A percentile compares a stretch with the other conserved stretches of the same genome.
Conservation (phyloP, 2,113 vertebrate genomes). For the Bos indicus region DNA sequence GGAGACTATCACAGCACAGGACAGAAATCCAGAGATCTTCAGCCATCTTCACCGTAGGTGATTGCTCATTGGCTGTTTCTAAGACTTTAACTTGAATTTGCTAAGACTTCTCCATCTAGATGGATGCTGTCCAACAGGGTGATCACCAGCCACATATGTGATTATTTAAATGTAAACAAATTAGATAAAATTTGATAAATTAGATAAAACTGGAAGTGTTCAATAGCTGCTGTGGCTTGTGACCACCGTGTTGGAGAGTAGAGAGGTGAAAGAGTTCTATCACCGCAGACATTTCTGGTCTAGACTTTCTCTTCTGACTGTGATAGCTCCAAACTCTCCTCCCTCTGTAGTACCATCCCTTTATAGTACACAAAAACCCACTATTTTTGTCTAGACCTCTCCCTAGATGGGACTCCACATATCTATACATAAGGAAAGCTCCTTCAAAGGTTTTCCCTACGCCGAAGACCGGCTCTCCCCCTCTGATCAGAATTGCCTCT, state of each 20-base stretch:
- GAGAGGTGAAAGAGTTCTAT: background rate
- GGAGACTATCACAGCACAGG: background rate
- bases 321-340: background rate
- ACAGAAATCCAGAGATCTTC: background rate
- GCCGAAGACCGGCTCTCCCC: fast-evolving
- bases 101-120: background rate
- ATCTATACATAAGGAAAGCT: background rate
- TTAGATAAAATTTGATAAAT: background rate
- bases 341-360: background rate
- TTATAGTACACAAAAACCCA: background rate
- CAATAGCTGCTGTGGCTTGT: background rate
- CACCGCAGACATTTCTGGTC: background rate
- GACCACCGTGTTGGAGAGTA: background rate
- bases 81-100: background rate
- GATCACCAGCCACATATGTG: background rate
- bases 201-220: background rate
- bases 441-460: background rate
- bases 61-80: background rate
- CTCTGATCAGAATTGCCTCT: background rate
- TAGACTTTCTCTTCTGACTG: background rate
- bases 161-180: background rate
- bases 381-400: background rate
- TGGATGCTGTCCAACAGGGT: background rate
- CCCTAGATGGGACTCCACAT: background rate
- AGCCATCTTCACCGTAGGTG: background rate